Conservation (phyloP, 2,113 vertebrate species). For the Chaetorhynchus papuensis region DNA sequence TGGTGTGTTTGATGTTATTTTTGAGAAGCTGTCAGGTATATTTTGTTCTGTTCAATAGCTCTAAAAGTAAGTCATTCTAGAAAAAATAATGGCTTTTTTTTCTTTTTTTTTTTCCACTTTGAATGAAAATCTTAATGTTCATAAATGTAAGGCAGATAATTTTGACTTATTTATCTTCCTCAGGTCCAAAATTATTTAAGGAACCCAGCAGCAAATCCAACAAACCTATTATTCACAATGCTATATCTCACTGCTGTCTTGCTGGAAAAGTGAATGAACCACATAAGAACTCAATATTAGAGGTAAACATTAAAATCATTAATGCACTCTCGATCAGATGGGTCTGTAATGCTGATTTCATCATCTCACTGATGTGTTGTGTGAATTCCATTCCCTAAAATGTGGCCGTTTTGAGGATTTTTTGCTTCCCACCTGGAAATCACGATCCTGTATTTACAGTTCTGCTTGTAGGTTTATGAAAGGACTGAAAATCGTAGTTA, state of each 20-base stretch:
- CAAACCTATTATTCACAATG: constrained; percentile 93
- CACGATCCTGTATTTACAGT: accelerated
- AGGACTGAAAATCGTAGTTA: background rate
- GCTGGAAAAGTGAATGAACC: constrained; percentile 93
- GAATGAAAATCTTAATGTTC: background rate
- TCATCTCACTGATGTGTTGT: too few species aligned
- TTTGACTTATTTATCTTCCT: background rate
- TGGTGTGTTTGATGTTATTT: background rate
- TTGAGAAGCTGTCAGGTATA: background rate
- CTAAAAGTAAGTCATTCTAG: background rate
- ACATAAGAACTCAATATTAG: constrained; percentile 88
- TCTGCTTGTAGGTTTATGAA: background rate
- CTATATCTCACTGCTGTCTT: constrained; percentile 93
- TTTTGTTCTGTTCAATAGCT: background rate
- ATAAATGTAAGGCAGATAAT: background rate
- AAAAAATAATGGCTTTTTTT: background rate
- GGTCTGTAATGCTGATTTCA: background rate
- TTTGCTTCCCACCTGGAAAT: background rate
- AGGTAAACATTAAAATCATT: constrained; percentile 69
- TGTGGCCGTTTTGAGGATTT: accelerated
- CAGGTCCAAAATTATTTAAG: constrained; percentile 94
- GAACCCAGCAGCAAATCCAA: constrained; percentile 96
- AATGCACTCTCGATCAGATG: background rate
- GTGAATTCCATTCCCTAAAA: background rate
- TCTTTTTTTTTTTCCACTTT: background rate